Percentiles rank a stretch among this genome's conserved stretches.
Evolutionary conservation across 2,113 vertebrate genomes (phyloP).

Genomic region (Calypte anna): DNA sequence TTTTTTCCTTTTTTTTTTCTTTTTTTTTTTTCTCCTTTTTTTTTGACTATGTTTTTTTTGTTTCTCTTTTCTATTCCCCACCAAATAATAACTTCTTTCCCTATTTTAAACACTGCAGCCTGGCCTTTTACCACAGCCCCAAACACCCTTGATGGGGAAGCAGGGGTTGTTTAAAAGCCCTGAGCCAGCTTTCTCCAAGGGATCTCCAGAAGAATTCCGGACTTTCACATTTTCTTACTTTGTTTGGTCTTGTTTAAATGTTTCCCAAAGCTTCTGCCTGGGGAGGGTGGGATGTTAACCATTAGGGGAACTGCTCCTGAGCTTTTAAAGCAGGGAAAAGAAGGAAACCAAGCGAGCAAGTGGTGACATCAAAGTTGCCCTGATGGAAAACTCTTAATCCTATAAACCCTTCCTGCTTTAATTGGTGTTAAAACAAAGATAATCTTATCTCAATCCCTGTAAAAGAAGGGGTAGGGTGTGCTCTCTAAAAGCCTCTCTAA

Average conservation of each 20-base stretch:
- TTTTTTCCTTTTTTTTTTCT: too few species aligned
- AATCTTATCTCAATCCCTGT: conserved; percentile 63
- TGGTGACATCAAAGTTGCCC: conserved; percentile 56
- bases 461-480: conserved; percentile 27
- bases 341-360: not conserved
- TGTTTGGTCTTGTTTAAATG: conserved; percentile 51
- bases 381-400: conserved; percentile 55
- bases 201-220: not conserved
- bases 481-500: conserved; percentile 50
- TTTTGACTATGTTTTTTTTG: too few species aligned
- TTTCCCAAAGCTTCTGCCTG: conserved; percentile 13
- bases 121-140: not conserved
- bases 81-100: not conserved
- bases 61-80: not conserved
- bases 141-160: not conserved
- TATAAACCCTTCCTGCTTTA: conserved; percentile 62
- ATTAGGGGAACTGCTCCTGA: not conserved
- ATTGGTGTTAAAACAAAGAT: conserved; percentile 72
- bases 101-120: not conserved
- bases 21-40: too few species aligned
- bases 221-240: conserved; percentile 13
- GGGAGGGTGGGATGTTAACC: not conserved
- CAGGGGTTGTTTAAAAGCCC: not conserved
- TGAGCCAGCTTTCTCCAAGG: not conserved
- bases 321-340: not conserved